Percentiles rank a stretch among this genome's conserved stretches.
Conservation (phyloP, 2,797 vertebrate genomes). For the Lophius americanus region DNA sequence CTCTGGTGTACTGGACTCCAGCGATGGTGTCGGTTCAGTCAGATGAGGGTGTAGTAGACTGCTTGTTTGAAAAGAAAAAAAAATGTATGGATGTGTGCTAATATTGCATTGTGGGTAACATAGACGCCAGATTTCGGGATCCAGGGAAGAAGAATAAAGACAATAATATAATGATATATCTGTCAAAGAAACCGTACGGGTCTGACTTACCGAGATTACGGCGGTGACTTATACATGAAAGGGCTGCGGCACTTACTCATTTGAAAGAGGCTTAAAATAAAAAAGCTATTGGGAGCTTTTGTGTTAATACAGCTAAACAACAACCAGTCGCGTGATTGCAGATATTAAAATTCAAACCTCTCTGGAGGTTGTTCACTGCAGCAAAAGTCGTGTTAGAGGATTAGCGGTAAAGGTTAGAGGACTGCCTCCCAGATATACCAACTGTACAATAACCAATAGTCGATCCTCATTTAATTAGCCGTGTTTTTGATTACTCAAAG, state of each 20-base stretch:
- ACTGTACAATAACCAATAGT: slow-evolving; percentile 39
- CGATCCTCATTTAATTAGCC: slow-evolving; percentile 55
- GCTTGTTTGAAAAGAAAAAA: too few relatives aligned
- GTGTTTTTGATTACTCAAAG: slow-evolving; percentile 63
- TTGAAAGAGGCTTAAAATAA: background rate
- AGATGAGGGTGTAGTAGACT: too few relatives aligned
- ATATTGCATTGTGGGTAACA: background rate
- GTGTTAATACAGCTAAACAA: background rate
- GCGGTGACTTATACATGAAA: slow-evolving; percentile 8
- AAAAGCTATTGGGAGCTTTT: background rate
- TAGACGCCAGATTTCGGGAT: background rate
- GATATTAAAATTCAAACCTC: slow-evolving; percentile 2
- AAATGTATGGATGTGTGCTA: too few relatives aligned
- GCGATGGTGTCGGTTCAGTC: too few relatives aligned
- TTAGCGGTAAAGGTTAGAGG: slow-evolving; percentile 21
- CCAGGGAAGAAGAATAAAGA: background rate
- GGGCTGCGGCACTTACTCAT: background rate
- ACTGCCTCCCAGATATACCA: slow-evolving; percentile 24
- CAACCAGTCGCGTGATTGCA: background rate
- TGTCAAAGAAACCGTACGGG: background rate
- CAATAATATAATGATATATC: too few relatives aligned
- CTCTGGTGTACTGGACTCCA: too few relatives aligned
- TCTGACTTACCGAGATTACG: background rate
- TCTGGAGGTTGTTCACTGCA: background rate
- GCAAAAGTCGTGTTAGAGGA: slow-evolving; percentile 16